Evolutionary conservation across 2,888 invertebrate genomes (phyloP).

Genomic region (Timema podura): DNA sequence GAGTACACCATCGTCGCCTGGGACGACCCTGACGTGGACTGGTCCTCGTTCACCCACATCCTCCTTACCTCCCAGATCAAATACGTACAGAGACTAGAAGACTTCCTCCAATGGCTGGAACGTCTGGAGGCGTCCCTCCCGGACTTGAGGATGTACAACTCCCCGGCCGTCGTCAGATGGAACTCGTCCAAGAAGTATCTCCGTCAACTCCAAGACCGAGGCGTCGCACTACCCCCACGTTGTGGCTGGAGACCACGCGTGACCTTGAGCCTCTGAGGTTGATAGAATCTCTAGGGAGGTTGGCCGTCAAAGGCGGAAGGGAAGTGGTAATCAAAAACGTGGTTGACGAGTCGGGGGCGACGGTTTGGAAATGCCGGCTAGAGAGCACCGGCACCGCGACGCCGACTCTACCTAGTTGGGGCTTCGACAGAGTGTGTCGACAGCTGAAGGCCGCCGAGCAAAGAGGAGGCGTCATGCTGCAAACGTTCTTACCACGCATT

Average conservation of each 20-base stretch:
- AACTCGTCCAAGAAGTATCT: constrained; percentile 8
- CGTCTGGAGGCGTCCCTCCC: not conserved
- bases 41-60: constrained; percentile 12
- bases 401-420: not conserved
- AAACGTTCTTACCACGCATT: not conserved
- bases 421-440: not conserved
- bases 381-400: not conserved
- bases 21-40: constrained; percentile 5
- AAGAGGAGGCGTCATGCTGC: constrained; percentile 3
- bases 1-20: not conserved
- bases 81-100: not conserved
- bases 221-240: not conserved
- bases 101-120: constrained; percentile 5
- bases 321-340: constrained; percentile 5
- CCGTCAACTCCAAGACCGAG: not conserved
- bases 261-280: not conserved
- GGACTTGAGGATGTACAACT: constrained; percentile 10
- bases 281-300: not conserved
- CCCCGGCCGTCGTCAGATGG: not conserved
- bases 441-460: not conserved
- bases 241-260: not conserved
- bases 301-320: not conserved
- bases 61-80: not conserved
- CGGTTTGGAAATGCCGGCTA: constrained; percentile 3
- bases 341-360: not conserved